phyloP scores from a whole-genome alignment of 2,113 vertebrate species.

The Chascanopsetta lugubris region DNA sequence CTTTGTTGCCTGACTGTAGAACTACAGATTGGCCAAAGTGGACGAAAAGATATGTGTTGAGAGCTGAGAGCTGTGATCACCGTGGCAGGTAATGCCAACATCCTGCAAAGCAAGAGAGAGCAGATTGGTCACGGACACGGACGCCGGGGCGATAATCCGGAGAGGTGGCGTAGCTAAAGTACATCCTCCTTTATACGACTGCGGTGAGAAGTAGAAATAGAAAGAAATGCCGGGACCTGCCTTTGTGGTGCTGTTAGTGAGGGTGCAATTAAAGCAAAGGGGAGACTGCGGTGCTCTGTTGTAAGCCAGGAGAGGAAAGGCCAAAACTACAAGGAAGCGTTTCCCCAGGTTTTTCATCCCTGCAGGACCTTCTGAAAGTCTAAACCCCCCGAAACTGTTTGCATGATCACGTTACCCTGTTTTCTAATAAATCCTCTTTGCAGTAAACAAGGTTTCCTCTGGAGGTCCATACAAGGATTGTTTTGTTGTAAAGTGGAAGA shows the following conservation, averaged over 20 bases:
- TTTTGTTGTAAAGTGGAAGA: constrained; percentile 57
- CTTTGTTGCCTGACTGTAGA: constrained; percentile 1
- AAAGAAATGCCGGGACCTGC: constrained; percentile 21
- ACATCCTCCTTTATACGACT: constrained; percentile 25
- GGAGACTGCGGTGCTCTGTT: constrained; percentile 23
- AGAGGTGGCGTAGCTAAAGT: constrained; percentile 3
- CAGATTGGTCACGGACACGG: constrained; percentile 20
- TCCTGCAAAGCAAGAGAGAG: constrained; percentile 11
- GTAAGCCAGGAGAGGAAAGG: constrained; percentile 33
- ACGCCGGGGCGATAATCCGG: constrained; percentile 7
- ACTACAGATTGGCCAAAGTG: neutral
- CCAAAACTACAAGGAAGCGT: constrained; percentile 29
- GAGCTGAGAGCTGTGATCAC: constrained; percentile 23
- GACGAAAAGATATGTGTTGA: constrained; percentile 1
- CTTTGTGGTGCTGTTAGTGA: constrained; percentile 31
- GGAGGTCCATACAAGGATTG: constrained; percentile 59
- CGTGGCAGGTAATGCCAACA: constrained; percentile 1
- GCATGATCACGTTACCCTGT: constrained; percentile 27
- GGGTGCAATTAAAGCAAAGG: constrained; percentile 47
- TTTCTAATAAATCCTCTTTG: constrained; percentile 8
- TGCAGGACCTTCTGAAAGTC: constrained; percentile 25
- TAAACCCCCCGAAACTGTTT: constrained; percentile 23
- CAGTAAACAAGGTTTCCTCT: constrained; percentile 61
- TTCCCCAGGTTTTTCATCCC: constrained; percentile 22
- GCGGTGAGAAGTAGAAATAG: constrained; percentile 44